Evolutionary conservation across 2,113 vertebrate species (phyloP), one percentile per base, ranked within the genome.

Genomic region (Gambusia holbrooki): DNA sequence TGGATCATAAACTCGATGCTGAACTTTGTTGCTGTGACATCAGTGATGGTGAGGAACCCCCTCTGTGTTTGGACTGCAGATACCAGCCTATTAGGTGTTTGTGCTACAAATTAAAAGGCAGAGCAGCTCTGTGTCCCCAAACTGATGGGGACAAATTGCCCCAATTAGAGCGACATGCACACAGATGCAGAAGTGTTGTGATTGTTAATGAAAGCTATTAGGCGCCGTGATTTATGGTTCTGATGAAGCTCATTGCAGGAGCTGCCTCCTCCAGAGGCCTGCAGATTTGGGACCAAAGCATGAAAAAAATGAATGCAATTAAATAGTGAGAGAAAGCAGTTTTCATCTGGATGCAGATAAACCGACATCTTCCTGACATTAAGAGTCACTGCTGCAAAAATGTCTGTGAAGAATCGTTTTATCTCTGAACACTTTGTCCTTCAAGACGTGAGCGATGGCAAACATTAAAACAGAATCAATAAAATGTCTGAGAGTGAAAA

Each of bases 201-300:
- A 90, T 91, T 90, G 87, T 93, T 92, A 94, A 95, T 93, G 89
- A 89, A 90, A 87, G 88, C 89, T 81, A 91, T 92, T 94, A 92
- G 79, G 84, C 80, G 69, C 32, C 12, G 73, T 89, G 90, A 93
- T 90, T 92, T 89, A 95, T 91, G 68, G 66, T 84, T 88, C 71
- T 85, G 71, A 88, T 70, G 63, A 42, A 74, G 79, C 85, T 73
- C 68, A 28, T 86, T 92, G 71, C 27, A 11, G 66, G 58, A 58
- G 66, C 84, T 3, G 66, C 58, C 37, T 81, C 74, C 92, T 91
- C 82, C 3, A 74, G 87, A 88, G 89, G 84, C 84, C 75, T 71
- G 72, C 42, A 81, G 77, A 86, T 86, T 25, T 74, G 66, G 70
- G 79, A 85, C 66, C 69, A 66, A 68, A 70, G 67, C 35, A 74